phyloP scores from a whole-genome alignment of 37 sponge, comb jelly and placozoan species.

The Spongilla lacustris region DNA sequence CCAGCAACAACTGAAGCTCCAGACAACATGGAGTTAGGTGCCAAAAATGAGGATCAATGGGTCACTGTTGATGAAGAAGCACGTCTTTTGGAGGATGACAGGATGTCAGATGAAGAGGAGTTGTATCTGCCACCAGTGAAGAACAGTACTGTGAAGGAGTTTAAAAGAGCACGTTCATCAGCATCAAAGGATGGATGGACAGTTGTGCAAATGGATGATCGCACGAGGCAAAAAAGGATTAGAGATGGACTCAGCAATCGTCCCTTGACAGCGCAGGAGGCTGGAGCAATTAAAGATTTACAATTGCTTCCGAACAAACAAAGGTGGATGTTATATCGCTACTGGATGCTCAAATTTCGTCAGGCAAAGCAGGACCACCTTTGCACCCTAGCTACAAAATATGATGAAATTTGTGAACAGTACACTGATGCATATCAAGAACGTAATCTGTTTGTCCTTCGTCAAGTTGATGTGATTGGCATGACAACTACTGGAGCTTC shows the following conservation, averaged over 20 bases:
- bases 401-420: constrained; percentile 33
- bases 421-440: constrained; percentile 32
- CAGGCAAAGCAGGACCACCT: constrained; percentile 4
- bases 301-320: constrained; percentile 15
- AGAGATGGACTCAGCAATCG: constrained; percentile 23
- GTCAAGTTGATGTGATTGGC: constrained; percentile 80
- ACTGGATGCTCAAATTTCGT: constrained; percentile 51
- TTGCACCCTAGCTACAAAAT: constrained; percentile 10
- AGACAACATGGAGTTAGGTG: background rate
- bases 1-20: constrained; percentile 8
- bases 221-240: constrained; percentile 36
- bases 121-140: background rate
- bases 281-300: constrained; percentile 32
- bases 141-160: background rate
- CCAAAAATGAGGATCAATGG: background rate
- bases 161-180: background rate
- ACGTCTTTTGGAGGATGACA: constrained; percentile 45
- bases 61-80: constrained; percentile 74
- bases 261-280: constrained; percentile 64
- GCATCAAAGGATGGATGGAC: constrained; percentile 30
- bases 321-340: constrained; percentile 68
- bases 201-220: constrained; percentile 28
- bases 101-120: constrained; percentile 74
- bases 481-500: constrained; percentile 97
- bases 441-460: constrained; percentile 39